Percentiles rank a stretch among this genome's conserved stretches.
These are phyloP conservation scores for Crotophaga sulcirostris DNA, from an alignment of 2,113 vertebrate species.

Conservation along the genomic window DNA sequence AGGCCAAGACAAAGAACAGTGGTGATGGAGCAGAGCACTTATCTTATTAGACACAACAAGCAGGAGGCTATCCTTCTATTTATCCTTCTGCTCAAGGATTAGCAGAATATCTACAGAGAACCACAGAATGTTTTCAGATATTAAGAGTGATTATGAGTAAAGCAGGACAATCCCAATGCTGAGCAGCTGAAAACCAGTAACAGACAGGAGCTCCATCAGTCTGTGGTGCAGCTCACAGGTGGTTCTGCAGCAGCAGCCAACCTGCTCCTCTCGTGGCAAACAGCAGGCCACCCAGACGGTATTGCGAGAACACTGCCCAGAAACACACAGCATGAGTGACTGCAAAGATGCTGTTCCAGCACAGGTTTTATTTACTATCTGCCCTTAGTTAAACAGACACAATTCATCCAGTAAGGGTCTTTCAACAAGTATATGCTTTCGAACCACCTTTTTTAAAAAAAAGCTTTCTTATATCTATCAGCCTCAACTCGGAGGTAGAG, in stretches of 20 bases:
- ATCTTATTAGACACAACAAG: background rate
- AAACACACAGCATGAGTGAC: background rate
- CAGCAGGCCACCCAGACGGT: background rate
- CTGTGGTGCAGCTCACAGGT: fast-evolving
- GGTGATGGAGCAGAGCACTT: background rate
- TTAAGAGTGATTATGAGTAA: background rate
- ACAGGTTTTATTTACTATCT: background rate
- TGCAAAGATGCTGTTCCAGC: background rate
- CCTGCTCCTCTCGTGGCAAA: background rate
- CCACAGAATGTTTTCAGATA: background rate
- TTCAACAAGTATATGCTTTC: background rate
- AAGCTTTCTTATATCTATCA: background rate
- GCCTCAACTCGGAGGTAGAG: fast-evolving
- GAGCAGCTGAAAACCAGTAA: background rate
- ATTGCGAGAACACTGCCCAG: background rate
- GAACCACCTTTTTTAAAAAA: background rate
- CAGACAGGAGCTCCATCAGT: background rate
- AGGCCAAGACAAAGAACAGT: background rate
- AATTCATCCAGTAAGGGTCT: background rate
- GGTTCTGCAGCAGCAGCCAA: background rate
- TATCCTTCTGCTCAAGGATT: background rate
- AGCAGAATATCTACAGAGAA: background rate
- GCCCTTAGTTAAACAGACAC: background rate
- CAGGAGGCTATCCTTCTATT: background rate
- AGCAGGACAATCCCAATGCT: background rate